These are phyloP conservation scores for Microdon myrmicae DNA, from an alignment of 2,888 invertebrate genomes.

Conservation along the genomic window DNA sequence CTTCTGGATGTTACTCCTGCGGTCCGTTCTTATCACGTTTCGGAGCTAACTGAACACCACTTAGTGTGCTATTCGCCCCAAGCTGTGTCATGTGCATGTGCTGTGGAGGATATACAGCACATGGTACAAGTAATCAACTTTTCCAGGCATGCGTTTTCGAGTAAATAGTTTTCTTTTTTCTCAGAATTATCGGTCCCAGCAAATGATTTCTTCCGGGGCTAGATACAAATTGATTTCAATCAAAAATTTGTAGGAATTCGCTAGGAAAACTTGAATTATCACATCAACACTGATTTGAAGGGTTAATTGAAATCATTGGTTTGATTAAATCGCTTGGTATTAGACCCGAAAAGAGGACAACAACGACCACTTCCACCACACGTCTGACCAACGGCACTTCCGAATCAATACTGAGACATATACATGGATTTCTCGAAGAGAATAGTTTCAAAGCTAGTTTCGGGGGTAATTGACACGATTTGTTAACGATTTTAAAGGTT, in stretches of 20 bases:
- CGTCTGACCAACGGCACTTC: slow-evolving; percentile 30
- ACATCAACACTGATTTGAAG: not conserved
- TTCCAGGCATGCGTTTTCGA: slow-evolving; percentile 43
- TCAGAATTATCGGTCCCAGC: slow-evolving; percentile 9
- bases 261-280: not conserved
- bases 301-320: too few relatives aligned
- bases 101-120: slow-evolving; percentile 36
- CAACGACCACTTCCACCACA: slow-evolving; percentile 25
- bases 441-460: too few relatives aligned
- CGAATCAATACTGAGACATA: slow-evolving; percentile 45
- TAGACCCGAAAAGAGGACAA: too few relatives aligned
- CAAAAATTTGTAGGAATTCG: not conserved
- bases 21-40: slow-evolving; percentile 30
- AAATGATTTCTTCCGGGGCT: not conserved
- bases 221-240: not conserved
- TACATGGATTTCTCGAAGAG: slow-evolving; percentile 18
- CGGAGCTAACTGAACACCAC: slow-evolving; percentile 36
- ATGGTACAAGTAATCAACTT: slow-evolving; percentile 47
- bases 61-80: slow-evolving; percentile 47
- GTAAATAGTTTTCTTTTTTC: not conserved
- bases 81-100: slow-evolving; percentile 29
- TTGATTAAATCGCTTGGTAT: too few relatives aligned
- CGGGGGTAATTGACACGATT: too few relatives aligned
- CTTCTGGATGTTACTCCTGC: too few relatives aligned
- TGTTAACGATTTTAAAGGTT: too few relatives aligned